Base-by-base conservation (phyloP, 2,113 vertebrate genomes). In the Tretioscincus oriximinensis region DNA sequence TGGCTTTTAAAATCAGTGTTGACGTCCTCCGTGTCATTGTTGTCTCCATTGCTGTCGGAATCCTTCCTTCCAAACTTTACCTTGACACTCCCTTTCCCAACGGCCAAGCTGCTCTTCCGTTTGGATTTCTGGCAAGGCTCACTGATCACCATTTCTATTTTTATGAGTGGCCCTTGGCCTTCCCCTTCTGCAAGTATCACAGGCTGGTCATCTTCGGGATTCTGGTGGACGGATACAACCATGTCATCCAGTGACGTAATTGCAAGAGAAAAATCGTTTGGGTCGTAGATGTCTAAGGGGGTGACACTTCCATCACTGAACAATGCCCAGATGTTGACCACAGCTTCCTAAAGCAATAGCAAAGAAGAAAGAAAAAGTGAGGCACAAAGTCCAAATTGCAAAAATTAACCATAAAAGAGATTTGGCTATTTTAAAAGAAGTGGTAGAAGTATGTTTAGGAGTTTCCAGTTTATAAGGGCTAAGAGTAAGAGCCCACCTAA, bases 101-200 rank as follows among this genome's bases (percentile, higher is more conserved):
- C 94, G 0, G 97, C 97, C 72, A 99, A 94, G 5, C 97, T 92
- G 7, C 97, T 99, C 91, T 98, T 99, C 81, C 98, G 89, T 93
- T 99, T 99, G 21, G 96, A 98, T 90, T 99, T 99, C 95, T 99
- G 98, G 64, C 98, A 99, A 0, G 95, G 94, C 73, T 99, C 98
- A 0, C 98, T 97, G 88, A 99, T 98, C 41, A 97, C 94, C 96
- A 99, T 95, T 88, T 99, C 98, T 0, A 98, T 94, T 41, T 97
- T 97, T 18, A 99, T 94, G 78, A 99, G 91, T 0, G 96, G 88
- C 2, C 98, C 98, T 82, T 99, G 98, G 9, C 98, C 98, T 4
- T 99, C 97, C 0, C 96, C 96, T 87, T 99, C 97, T 0, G 98
- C 98, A 45, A 97, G 94, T 9, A 99, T 93, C 0, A 93, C 85